Evolutionary conservation across 2,888 invertebrate genomes (phyloP), one percentile per base, ranked within the genome.

Genomic region (Eretmocerus hayati): DNA sequence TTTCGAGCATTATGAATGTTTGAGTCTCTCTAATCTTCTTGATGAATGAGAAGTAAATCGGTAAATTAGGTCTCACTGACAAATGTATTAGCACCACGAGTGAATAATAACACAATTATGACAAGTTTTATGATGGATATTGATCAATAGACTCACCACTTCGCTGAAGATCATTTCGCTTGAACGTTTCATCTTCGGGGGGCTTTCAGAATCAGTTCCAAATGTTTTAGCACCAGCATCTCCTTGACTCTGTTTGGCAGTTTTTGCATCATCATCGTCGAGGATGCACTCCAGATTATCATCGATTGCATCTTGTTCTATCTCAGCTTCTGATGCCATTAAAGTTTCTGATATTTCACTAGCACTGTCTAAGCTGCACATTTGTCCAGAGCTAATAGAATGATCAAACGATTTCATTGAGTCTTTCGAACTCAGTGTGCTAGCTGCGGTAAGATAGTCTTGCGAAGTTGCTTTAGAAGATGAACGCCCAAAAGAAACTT

Each of bases 281-380:
- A 73, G 56, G 13, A 67, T 59, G 20, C 66, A 60, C 51, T 72
- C 78, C 67, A 64, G 72, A 72, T 57, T 77, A 55, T 77, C 78
- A 13, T 78, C 77, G 39, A 80, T 78, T 60, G 83, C 79, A 53
- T 86, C 77, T 57, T 81, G 81, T 56, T 82, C 82, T 62, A 81
- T 78, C 51, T 87, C 77, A 59, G 86, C 85, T 59, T 84, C 83
- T 2, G 95, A 93, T 13, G 93, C 90, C 9, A 96, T 86, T 8
- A 96, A 73, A 2, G 95, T 96, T 74, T 94, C 94, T 1, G 93
- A 93, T 6, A 79, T 71, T 71, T 95, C 94, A 26, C 93, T 93
- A 31, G 90, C 83, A 39, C 75, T 71, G 73, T 92, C 92, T 55
- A 91, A 81, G 64, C 91, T 91, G 1, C 87, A 90, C 48, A 92